Evolutionary conservation across 2,888 invertebrate species (phyloP), one percentile per base, ranked within the genome.

Genomic region (Keiferia lycopersicella): DNA sequence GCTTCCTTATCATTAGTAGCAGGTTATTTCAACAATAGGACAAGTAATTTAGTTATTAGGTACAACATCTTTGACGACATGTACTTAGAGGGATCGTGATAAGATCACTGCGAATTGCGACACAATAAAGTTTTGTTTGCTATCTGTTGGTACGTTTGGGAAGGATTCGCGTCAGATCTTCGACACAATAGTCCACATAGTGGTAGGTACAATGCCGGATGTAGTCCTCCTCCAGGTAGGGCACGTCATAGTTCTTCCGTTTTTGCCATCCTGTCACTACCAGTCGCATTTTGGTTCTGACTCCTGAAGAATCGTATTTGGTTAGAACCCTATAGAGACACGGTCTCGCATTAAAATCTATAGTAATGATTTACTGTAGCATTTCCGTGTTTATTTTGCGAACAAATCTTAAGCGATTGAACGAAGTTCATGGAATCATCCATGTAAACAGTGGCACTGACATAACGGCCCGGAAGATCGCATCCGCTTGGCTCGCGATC

Each of bases 401-500:
- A n/a, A n/a, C 12, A 14, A 41, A 2, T 14, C 14, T 12, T 14
- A 41, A 11, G 41, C 14, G 3, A 12, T 16, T 45, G 45, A 45
- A n/a, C 11, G 4, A 45, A 45, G 45, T 61, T 34, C 50, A 50
- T 61, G 50, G 61, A 61, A 61, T 22, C 18, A 48, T 53, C 38
- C 7, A 57, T 58, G 63, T 63, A 63, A 63, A 63, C 63, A 63
- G 4, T 48, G 39, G 41, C 26, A 64, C 77, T 88, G 87, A 87
- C 83, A 87, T 85, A 86, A 87, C 78, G 70, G 69, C 75, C 86
- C 89, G 88, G 89, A 89, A 88, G 80, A 85, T 79, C 77, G 78
- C 83, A 88, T 91, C 91, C 91, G 89, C 76, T 88, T 88, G 91
- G 89, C 89, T 73, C 69, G 70, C 71, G 68, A 73, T 83, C 89